A percentile compares a stretch with the other conserved stretches of the same genome.
Evolutionary conservation across 1,140 invertebrate genomes (phyloP).

Genomic region (Tetramorium simillimum): DNA sequence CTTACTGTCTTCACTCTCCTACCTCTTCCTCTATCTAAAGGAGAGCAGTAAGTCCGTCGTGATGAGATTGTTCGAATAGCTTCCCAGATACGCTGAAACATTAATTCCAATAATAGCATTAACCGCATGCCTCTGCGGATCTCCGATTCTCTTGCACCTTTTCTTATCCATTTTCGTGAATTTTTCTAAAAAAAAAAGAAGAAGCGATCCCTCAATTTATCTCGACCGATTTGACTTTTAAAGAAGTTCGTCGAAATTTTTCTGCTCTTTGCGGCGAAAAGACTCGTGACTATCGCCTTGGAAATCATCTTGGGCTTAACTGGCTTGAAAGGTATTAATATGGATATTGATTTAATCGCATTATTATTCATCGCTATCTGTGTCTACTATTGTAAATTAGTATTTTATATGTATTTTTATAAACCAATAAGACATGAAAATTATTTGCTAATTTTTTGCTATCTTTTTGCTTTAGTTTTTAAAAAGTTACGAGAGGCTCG

Average conservation of each 20-base stretch:
- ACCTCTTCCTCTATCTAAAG: constrained; percentile 26
- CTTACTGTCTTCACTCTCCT: not conserved
- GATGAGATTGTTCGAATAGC: constrained; percentile 63
- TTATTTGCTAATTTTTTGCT: too few relatives aligned
- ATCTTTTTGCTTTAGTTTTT: too few relatives aligned
- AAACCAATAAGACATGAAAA: too few relatives aligned
- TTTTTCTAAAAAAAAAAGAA: constrained; percentile 22
- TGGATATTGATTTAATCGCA: constrained; percentile 37
- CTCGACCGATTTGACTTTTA: constrained; percentile 54
- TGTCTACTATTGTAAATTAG: not conserved
- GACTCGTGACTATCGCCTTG: constrained; percentile 1
- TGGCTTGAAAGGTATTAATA: constrained; percentile 27
- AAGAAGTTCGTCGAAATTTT: constrained; percentile 52
- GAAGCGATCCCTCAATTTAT: constrained; percentile 45
- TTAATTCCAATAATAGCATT: constrained; percentile 72
- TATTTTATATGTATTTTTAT: not conserved
- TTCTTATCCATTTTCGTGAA: not conserved
- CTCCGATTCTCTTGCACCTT: not conserved
- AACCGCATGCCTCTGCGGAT: constrained; percentile 38
- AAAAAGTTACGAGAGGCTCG: too few relatives aligned
- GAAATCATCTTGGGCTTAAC: constrained; percentile 20
- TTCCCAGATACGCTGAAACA: constrained; percentile 60
- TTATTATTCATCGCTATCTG: constrained; percentile 10
- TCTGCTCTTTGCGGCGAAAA: constrained; percentile 22
- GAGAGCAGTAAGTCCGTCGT: constrained; percentile 42